A percentile compares a stretch with the other conserved stretches of the same genome.
Evolutionary conservation across 2,888 invertebrate genomes (phyloP).

Genomic region (Brachynemurus nebulosus): DNA sequence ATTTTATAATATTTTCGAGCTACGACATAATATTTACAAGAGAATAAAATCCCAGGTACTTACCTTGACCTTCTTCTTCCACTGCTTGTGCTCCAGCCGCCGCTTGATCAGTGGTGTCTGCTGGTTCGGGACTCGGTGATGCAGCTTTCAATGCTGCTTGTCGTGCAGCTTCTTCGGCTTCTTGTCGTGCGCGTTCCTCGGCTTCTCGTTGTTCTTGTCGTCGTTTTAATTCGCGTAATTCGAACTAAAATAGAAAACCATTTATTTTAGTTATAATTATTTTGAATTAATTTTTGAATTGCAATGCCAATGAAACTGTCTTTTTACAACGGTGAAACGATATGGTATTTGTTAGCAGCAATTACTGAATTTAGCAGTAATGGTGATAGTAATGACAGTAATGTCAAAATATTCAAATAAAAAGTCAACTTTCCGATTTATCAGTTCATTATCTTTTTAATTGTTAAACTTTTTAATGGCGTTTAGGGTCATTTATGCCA

Average conservation of each 20-base stretch:
- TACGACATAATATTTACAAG: too few relatives aligned
- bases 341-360: too few relatives aligned
- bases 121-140: slow-evolving; percentile 39
- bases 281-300: neutral
- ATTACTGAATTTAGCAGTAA: too few relatives aligned
- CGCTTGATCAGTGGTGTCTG: slow-evolving; percentile 32
- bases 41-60: too few relatives aligned
- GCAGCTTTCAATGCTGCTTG: slow-evolving; percentile 45
- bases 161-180: slow-evolving; percentile 72
- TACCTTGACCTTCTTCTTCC: slow-evolving; percentile 44
- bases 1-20: too few relatives aligned
- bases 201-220: slow-evolving; percentile 56
- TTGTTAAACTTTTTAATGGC: too few relatives aligned
- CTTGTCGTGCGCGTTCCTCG: slow-evolving; percentile 44
- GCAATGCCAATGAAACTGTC: neutral
- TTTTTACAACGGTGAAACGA: too few relatives aligned
- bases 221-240: slow-evolving; percentile 88
- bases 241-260: slow-evolving; percentile 66
- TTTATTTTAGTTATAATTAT: neutral
- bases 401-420: too few relatives aligned
- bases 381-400: too few relatives aligned
- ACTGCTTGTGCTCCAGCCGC: slow-evolving; percentile 32
- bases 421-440: too few relatives aligned
- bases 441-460: too few relatives aligned
- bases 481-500: too few relatives aligned